A percentile compares a stretch with the other conserved stretches of the same genome.
These are phyloP conservation scores for Melolontha melolontha DNA, from an alignment of 2,888 invertebrate species.

Conservation along the genomic window DNA sequence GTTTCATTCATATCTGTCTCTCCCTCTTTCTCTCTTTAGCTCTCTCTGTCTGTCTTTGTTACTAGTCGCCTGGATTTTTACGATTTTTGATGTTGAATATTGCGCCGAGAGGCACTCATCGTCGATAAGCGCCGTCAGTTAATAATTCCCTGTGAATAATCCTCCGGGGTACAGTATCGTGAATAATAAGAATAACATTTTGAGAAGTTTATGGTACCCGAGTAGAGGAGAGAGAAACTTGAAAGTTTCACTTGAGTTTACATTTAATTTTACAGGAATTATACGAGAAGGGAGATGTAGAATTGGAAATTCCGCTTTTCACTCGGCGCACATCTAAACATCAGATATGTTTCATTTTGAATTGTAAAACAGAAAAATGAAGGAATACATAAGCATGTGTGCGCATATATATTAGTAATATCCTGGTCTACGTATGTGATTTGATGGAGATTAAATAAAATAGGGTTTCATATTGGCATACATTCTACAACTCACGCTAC, in stretches of 20 bases:
- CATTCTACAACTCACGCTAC: too few relatives aligned
- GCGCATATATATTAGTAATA: background rate
- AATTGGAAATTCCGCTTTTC: conserved; percentile 12
- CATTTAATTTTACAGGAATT: conserved; percentile 32
- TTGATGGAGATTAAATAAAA: too few relatives aligned
- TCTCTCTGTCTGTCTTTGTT: background rate
- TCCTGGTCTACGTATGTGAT: background rate
- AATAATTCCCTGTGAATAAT: conserved; percentile 27
- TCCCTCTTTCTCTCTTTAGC: background rate
- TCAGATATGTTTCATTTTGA: conserved; percentile 10
- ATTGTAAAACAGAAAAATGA: background rate
- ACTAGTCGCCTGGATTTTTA: conserved; percentile 19
- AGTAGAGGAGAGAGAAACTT: conserved; percentile 2
- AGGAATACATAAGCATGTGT: background rate
- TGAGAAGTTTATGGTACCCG: conserved; percentile 1
- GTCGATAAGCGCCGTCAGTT: conserved; percentile 31
- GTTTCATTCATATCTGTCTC: background rate
- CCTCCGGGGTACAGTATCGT: conserved; percentile 32
- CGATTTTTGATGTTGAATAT: conserved; percentile 31
- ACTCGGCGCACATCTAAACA: background rate
- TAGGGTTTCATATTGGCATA: too few relatives aligned
- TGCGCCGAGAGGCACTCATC: conserved; percentile 22
- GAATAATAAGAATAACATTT: conserved; percentile 34
- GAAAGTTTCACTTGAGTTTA: conserved; percentile 25
- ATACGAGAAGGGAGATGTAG: conserved; percentile 13